phyloP scores from a whole-genome alignment of 1,140 invertebrate species.

The Lucilia cuprina region DNA sequence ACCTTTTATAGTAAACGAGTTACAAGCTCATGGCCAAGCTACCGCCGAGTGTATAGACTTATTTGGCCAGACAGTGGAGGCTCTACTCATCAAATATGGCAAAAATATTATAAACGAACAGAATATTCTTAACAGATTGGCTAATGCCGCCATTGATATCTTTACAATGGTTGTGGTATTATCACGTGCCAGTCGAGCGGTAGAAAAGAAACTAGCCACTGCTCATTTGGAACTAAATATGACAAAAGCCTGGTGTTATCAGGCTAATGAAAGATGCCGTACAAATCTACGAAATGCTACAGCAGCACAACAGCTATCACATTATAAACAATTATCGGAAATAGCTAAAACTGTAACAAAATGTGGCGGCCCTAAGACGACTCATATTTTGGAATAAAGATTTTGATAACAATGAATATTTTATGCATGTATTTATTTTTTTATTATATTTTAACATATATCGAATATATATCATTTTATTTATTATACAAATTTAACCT shows the following conservation, averaged over 20 bases:
- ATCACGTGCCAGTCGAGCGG: constrained; percentile 80
- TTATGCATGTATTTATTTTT: no score
- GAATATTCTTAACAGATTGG: constrained; percentile 88
- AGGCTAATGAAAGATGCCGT: constrained; percentile 76
- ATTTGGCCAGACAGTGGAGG: constrained; percentile 87
- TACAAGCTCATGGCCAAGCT: constrained; percentile 71
- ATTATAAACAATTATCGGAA: constrained; percentile 71
- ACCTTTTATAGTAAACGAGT: constrained; percentile 72
- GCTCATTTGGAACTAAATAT: constrained; percentile 80
- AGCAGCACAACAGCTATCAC: constrained; percentile 68
- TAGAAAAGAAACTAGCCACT: constrained; percentile 73
- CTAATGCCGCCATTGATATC: constrained; percentile 90
- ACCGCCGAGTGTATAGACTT: constrained; percentile 75
- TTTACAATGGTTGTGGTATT: constrained; percentile 87
- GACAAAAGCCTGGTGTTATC: constrained; percentile 79
- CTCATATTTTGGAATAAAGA: constrained; percentile 42
- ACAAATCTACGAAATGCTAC: constrained; percentile 71
- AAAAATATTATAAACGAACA: constrained; percentile 91
- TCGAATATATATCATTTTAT: no score
- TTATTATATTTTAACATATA: no score
- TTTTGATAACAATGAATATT: no score
- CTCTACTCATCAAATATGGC: constrained; percentile 87
- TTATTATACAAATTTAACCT: no score
- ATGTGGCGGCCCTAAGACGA: constrained; percentile 69
- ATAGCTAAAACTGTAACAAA: constrained; percentile 78